Evolutionary conservation across 2,113 vertebrate species (phyloP).

Genomic region (Gymnarchus niloticus): DNA sequence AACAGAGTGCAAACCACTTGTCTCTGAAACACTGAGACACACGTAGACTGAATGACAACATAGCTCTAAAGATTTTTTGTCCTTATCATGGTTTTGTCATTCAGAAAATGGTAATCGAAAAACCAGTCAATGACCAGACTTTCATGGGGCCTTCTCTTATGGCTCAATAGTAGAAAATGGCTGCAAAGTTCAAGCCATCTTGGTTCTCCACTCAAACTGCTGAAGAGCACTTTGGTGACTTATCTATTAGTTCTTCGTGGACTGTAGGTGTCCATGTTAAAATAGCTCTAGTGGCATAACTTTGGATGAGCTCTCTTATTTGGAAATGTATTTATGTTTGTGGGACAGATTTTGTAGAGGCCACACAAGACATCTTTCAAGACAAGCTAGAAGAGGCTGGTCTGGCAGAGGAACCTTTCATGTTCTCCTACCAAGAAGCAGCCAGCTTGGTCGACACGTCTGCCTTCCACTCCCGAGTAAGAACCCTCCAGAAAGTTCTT

Average conservation of each 20-base stretch:
- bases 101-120: no score
- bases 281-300: not conserved
- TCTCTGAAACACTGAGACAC: not conserved
- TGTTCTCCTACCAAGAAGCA: slow-evolving; percentile 78
- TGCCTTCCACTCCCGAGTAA: slow-evolving; percentile 79
- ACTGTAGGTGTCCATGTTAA: not conserved
- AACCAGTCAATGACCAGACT: not conserved
- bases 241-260: not conserved
- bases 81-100: not conserved
- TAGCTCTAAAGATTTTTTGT: not conserved
- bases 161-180: not conserved
- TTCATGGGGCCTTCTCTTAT: not conserved
- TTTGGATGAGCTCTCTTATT: not conserved
- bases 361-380: slow-evolving; percentile 62
- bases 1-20: not conserved
- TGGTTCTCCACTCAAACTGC: not conserved
- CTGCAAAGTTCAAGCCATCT: not conserved
- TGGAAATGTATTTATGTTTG: not conserved
- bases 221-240: not conserved
- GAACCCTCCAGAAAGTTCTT: slow-evolving; percentile 16
- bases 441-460: slow-evolving; percentile 81
- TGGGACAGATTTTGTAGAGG: slow-evolving; percentile 73
- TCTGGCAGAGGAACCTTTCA: slow-evolving; percentile 61
- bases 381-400: slow-evolving; percentile 70
- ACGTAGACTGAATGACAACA: not conserved